A percentile compares a stretch with the other conserved stretches of the same genome.
Conservation (phyloP, 2,888 invertebrate species). For the Nymphalis polychloros region DNA sequence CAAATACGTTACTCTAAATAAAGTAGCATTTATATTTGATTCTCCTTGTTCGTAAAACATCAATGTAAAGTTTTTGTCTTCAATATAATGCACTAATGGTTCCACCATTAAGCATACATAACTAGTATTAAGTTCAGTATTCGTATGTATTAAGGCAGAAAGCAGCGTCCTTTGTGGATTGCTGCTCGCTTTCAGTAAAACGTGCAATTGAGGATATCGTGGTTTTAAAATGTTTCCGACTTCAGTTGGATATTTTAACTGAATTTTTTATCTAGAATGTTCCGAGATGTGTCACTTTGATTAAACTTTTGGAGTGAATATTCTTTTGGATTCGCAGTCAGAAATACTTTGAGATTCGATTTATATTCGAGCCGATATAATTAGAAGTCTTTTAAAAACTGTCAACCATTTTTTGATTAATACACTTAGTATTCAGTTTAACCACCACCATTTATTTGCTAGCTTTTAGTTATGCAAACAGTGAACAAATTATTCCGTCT, state of each 20-base stretch:
- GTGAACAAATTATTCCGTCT: no score
- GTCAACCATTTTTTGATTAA: no score
- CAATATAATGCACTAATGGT: neutral
- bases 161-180: constrained; percentile 24
- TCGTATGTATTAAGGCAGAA: constrained; percentile 22
- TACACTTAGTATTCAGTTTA: no score
- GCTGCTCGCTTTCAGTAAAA: constrained; percentile 26
- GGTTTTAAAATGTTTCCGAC: constrained; percentile 19
- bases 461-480: no score
- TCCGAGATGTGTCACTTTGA: neutral
- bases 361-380: no score
- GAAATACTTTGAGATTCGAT: no score
- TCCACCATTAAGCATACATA: constrained; percentile 16
- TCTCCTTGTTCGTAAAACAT: no score
- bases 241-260: constrained; percentile 2
- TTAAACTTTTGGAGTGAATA: neutral
- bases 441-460: no score
- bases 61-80: neutral
- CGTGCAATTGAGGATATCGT: constrained; percentile 29
- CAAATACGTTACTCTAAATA: no score
- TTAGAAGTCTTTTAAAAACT: no score
- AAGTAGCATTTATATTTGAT: no score
- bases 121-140: constrained; percentile 25
- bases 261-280: neutral
- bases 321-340: neutral